Evolutionary conservation across 2,797 vertebrate genomes (phyloP).

Genomic region (Delichon dasypus): DNA sequence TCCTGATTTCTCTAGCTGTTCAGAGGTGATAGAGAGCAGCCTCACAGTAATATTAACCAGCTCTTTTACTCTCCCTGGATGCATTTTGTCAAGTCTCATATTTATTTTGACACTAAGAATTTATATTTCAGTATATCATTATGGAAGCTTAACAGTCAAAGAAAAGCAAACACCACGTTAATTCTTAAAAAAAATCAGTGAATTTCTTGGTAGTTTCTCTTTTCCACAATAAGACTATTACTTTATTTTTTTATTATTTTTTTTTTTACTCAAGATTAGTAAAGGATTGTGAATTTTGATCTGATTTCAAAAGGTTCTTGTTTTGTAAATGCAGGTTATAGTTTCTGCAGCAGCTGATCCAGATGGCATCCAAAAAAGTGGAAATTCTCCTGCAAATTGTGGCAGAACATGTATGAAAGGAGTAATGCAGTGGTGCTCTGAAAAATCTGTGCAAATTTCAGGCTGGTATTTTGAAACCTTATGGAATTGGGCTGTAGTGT

Average conservation of each 20-base stretch:
- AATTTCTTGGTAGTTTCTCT: neutral
- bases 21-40: neutral
- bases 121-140: neutral
- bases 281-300: neutral
- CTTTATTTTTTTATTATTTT: neutral
- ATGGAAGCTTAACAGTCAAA: neutral
- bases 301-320: neutral
- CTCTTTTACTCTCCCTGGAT: neutral
- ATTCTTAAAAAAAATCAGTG: neutral
- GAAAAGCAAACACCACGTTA: neutral
- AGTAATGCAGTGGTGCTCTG: neutral
- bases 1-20: neutral
- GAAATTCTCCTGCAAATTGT: neutral
- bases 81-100: neutral
- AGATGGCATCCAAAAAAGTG: neutral
- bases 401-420: neutral
- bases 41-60: neutral
- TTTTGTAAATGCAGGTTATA: neutral
- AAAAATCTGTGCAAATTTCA: neutral
- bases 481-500: neutral
- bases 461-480: neutral
- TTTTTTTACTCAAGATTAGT: neutral
- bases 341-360: neutral
- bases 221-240: neutral
- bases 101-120: neutral